Base-by-base conservation (phyloP, 2,113 vertebrate species). In the Reinhardtius hippoglossoides region DNA sequence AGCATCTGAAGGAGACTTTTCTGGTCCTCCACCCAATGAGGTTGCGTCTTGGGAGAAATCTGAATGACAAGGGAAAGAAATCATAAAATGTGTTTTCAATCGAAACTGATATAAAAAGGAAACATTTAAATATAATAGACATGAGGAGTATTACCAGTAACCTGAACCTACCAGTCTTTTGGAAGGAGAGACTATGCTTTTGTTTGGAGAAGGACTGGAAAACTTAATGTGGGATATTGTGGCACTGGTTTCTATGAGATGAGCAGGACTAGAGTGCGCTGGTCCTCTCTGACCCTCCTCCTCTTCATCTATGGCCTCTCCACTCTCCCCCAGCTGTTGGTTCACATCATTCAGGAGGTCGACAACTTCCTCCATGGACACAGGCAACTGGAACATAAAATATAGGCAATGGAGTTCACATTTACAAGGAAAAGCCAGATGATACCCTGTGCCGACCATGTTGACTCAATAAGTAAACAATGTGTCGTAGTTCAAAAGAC, bases 11-110 rank as follows among this genome's bases (percentile, higher is more conserved):
- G 91, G 58, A 99, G 88, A 79, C 87, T 95, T 92, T 96, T 98
- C 80, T 98, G 97, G 92, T 99, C 97, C 90, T 99, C 97, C 66
- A 95, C 96, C 98, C 98, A 99, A 56, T 94, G 96, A 88, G 98
- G 97, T 31, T 96, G 96, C 1, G 95, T 97, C 93, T 96, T 98
- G 0, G 97, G 96, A 87, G 97, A 96, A 92, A 97, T 96, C 97
- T 99, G 67, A 24, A 86, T 0, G n/a, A 80, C 1, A 58, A 5
- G 23, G 13, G 14, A n/a, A 3, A 21, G 68, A 62, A 73, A 23
- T 46, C 5, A 31, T 31, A 31, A 31, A 31, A 31, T 31, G 31
- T 7, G 6, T 31, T 31, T 31, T 46, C 5, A 42, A 31, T 44
- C 0, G 0, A 73, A 3, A 35, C 13, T 35, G 8, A 37, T 42